Evolutionary conservation across 2,113 vertebrate genomes (phyloP).

Genomic region (Globicephala melas): DNA sequence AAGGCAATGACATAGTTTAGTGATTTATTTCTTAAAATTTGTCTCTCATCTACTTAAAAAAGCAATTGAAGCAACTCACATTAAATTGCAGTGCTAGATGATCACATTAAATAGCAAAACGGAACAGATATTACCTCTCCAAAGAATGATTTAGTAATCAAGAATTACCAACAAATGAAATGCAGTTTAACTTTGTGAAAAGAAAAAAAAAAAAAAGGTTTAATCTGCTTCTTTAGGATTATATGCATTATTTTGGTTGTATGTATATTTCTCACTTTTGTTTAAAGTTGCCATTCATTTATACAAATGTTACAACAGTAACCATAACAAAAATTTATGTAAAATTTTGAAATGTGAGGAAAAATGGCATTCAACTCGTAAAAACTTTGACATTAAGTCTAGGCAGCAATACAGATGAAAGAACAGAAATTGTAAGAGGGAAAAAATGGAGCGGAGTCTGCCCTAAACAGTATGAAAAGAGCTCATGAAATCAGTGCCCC

Average conservation of each 20-base stretch:
- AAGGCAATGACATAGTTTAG: neutral
- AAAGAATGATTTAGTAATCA: neutral
- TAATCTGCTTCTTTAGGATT: neutral
- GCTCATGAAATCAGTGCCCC: neutral
- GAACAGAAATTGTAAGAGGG: neutral
- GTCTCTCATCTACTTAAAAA: neutral
- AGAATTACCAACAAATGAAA: neutral
- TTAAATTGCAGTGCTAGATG: neutral
- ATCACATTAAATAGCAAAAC: neutral
- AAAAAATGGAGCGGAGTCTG: neutral
- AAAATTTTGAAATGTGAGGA: neutral
- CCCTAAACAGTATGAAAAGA: neutral
- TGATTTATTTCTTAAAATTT: constrained; percentile 4
- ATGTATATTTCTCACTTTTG: neutral
- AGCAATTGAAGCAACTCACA: neutral
- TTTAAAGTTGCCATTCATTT: neutral
- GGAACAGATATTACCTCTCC: neutral
- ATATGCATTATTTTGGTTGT: neutral
- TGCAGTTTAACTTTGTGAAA: neutral
- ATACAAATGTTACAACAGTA: neutral
- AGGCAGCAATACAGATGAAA: neutral
- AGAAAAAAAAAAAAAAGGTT: neutral
- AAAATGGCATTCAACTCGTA: neutral
- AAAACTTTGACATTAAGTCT: neutral
- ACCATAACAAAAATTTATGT: neutral